A percentile compares a stretch with the other conserved stretches of the same genome.
Evolutionary conservation across 1,140 invertebrate genomes (phyloP).

Genomic region (Aethina tumida): DNA sequence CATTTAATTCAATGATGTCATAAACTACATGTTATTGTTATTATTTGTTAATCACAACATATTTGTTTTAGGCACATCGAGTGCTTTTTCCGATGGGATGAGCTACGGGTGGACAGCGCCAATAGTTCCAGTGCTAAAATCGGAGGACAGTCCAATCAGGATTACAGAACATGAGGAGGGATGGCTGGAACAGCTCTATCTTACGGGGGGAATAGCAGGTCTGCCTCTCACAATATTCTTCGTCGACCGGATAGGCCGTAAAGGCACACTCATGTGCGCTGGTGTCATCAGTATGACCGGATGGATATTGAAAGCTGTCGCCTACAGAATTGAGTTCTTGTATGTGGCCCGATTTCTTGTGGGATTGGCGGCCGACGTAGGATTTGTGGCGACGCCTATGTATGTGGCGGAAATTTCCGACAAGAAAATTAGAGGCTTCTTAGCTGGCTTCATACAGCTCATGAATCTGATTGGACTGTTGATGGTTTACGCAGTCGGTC

Average conservation of each 20-base stretch:
- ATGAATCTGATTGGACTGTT: constrained; percentile 6
- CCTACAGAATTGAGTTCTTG: constrained; percentile 4
- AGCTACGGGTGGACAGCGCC: constrained; percentile 7
- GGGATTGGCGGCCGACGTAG: constrained; percentile 12
- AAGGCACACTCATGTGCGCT: constrained; percentile 44
- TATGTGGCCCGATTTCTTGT: constrained; percentile 10
- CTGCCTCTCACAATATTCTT: constrained; percentile 41
- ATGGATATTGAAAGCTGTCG: constrained; percentile 43
- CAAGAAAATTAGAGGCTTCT: constrained; percentile 12
- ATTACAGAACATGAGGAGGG: constrained; percentile 25
- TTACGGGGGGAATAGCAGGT: constrained; percentile 48
- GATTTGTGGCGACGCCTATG: constrained; percentile 12
- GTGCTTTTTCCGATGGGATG: constrained; percentile 7
- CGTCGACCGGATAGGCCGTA: constrained; percentile 53
- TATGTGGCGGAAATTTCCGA: constrained; percentile 14
- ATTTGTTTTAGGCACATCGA: constrained; percentile 7
- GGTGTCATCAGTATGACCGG: constrained; percentile 47
- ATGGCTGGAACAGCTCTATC: constrained; percentile 51
- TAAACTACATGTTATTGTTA: too few species aligned
- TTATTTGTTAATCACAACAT: too few species aligned
- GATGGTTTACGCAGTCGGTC: constrained; percentile 6
- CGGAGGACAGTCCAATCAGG: constrained; percentile 24
- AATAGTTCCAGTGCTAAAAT: constrained; percentile 37
- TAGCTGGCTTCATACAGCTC: constrained; percentile 7
- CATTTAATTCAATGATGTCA: too few species aligned